Evolutionary conservation across 2,113 vertebrate species (phyloP), one percentile per base, ranked within the genome.

Genomic region (Taxidea taxus): DNA sequence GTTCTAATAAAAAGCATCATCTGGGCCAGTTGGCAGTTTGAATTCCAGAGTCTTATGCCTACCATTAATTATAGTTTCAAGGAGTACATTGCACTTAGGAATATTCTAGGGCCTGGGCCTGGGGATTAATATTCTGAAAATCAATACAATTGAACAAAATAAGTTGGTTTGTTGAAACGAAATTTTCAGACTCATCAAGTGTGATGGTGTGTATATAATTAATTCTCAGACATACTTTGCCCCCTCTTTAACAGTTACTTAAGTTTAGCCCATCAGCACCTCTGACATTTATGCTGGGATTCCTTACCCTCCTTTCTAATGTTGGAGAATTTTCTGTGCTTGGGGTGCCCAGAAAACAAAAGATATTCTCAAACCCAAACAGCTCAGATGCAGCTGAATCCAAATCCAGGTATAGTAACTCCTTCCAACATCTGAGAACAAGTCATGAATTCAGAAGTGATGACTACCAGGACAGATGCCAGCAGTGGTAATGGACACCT

Each of bases 1-100:
- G 39, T 91, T 95, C 51, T 91, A 72, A 68, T 44, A 62, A 39
- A 75, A 94, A 96, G 20, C 29, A 84, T 58, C 74, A 95, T 83
- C 25, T 39, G 29, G 25, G 39, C 12, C 47, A 47, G 44, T 42
- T 95, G 54, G 51, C 80, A 93, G 51, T 78, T 93, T 89, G 82
- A 85, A 39, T 94, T 77, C 25, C 25, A 49, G 31, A 31, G 31
- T 90, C 47, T 87, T 83, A 23, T 44, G n/a, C 72, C 39, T 87
- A 58, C 29, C 66, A 29, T 70, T 81, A 75, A 29, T 70, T 81
- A 75, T 11, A 62, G 47, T 42, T 84, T 90, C 56, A 78, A 31
- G 49, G n/a, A 89, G 31, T 7, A 42, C 29, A 84, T 14, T 80
- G 2, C 0, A 39, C 18, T 89, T 90, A 93, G 9, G 3, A 86